Base-by-base conservation (phyloP, 2,888 invertebrate species). In the Pyralis farinalis region DNA sequence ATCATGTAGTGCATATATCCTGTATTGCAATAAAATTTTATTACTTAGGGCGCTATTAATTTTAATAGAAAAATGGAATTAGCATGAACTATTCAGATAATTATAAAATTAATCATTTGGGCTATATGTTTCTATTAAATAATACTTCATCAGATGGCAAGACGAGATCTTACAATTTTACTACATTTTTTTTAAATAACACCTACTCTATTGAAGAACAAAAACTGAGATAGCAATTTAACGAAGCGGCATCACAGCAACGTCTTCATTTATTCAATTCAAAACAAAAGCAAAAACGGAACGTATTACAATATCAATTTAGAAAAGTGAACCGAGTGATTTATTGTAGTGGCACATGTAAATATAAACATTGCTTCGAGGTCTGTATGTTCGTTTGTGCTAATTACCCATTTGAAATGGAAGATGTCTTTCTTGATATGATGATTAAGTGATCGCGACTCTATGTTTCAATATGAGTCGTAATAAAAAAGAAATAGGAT, bases 281-380 rank as follows among this genome's bases (percentile, higher is more conserved):
- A 63, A 73, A 86, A 83, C 73, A 83, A 80, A 72, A 86, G 74
- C 72, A 83, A 77, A 44, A 70, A 78, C 63, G 55, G 53, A 72
- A 69, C 76, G 80, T 80, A 87, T 88, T 87, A 87, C 84, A 87
- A 88, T 88, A 88, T 88, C 87, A 88, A 87, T 88, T 88, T 88
- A 88, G 85, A 78, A 85, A 88, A 87, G 86, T 87, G 86, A 80
- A 80, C 56, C 71, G 63, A 66, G 66, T 85, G 87, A 88, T 87
- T 87, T 87, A 88, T 88, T 78, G 75, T 69, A 62, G 63, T 66
- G 73, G 62, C 58, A 50, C 75, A 75, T 79, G 82, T 82, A 81
- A 79, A 84, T 82, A 82, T 76, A 25, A 25, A 25, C 7, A 25
- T 8, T 7, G 25, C 25, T 25, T 7, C 25, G 25, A n/a, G 8